A percentile compares a stretch with the other conserved stretches of the same genome.
Conservation (phyloP, 1,140 invertebrate genomes). For the Nymphalis io region DNA sequence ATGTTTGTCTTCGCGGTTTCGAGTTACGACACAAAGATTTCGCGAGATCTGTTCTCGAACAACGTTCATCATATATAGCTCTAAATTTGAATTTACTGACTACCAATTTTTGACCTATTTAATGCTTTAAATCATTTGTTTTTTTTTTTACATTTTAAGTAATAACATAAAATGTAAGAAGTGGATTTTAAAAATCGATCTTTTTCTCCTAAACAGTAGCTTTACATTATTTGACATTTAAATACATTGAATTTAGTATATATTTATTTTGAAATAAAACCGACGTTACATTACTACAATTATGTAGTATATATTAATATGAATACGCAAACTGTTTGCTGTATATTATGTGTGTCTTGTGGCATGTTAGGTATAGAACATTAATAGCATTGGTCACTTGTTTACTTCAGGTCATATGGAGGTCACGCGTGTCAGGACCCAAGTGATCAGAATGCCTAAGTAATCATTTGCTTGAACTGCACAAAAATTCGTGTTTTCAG, state of each 20-base stretch:
- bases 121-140: too few species aligned
- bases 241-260: too few species aligned
- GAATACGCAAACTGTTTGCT: background rate
- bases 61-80: background rate
- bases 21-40: background rate
- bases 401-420: slow-evolving; percentile 56
- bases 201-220: too few species aligned
- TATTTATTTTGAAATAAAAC: too few species aligned
- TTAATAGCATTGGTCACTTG: slow-evolving; percentile 40
- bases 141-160: too few species aligned
- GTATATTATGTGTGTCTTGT: background rate
- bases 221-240: too few species aligned
- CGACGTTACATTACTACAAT: too few species aligned
- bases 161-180: too few species aligned
- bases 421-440: slow-evolving; percentile 53
- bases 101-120: too few species aligned
- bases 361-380: background rate
- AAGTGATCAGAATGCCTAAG: slow-evolving; percentile 60
- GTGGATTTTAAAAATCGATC: too few species aligned
- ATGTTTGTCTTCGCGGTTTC: background rate
- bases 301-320: too few species aligned
- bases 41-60: background rate
- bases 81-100: background rate
- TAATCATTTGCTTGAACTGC: slow-evolving; percentile 62
- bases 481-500: slow-evolving; percentile 62